These are phyloP conservation scores for Heliothis subflexa DNA, from an alignment of 1,140 invertebrate genomes.

Conservation along the genomic window DNA sequence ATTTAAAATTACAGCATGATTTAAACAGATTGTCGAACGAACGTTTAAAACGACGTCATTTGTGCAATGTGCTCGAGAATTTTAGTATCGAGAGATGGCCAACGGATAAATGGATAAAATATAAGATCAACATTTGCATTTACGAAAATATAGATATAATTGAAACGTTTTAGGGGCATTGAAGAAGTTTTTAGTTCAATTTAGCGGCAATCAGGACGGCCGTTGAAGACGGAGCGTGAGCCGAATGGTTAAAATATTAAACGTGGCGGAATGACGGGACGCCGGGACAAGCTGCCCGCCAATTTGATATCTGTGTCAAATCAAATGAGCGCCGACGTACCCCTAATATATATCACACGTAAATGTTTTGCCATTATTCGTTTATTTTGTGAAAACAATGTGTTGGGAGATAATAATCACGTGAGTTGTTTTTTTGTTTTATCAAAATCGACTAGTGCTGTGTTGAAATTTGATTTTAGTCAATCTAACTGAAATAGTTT, in stretches of 20 bases:
- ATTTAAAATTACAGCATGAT: conserved; percentile 60
- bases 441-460: not conserved
- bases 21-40: conserved; percentile 53
- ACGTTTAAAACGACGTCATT: conserved; percentile 44
- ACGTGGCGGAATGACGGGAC: conserved; percentile 75
- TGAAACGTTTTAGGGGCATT: conserved; percentile 81
- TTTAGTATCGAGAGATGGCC: conserved; percentile 44
- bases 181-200: conserved; percentile 85
- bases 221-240: conserved; percentile 81
- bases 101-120: conserved; percentile 59
- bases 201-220: conserved; percentile 84
- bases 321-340: conserved; percentile 44
- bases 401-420: conserved; percentile 19
- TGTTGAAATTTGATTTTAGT: not conserved
- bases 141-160: conserved; percentile 69
- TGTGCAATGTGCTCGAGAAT: conserved; percentile 32
- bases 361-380: conserved; percentile 33
- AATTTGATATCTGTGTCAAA: conserved; percentile 67
- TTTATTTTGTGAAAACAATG: conserved; percentile 46
- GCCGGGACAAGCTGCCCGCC: conserved; percentile 66
- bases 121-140: conserved; percentile 53
- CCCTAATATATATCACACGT: conserved; percentile 38
- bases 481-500: not conserved
- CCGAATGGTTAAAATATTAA: conserved; percentile 83
- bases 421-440: not conserved